Conservation (phyloP, 2,888 invertebrate genomes). For the Lysandra coridon region DNA sequence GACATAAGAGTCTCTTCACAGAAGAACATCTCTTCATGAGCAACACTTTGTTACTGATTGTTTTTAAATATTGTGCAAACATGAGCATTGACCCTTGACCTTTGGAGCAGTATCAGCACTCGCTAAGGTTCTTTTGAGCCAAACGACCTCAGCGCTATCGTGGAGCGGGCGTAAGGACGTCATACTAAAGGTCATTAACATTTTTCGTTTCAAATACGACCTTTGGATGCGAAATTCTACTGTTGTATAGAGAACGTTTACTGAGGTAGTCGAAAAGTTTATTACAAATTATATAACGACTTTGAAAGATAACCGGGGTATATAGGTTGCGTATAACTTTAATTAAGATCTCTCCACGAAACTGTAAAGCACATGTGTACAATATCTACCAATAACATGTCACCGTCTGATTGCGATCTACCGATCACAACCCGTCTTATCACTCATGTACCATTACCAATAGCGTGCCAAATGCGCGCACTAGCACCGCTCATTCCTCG, state of each 20-base stretch:
- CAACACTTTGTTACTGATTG: not conserved
- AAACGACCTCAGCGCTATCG: slow-evolving; percentile 13
- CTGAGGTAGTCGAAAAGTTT: not conserved
- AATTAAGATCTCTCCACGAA: not conserved
- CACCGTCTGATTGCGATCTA: not conserved
- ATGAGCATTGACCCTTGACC: slow-evolving; percentile 10
- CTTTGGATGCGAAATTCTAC: slow-evolving; percentile 5
- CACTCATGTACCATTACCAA: not conserved
- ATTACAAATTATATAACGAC: not conserved
- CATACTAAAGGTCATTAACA: slow-evolving; percentile 13
- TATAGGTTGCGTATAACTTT: not conserved
- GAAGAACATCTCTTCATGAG: not conserved
- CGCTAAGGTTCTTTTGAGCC: slow-evolving; percentile 2
- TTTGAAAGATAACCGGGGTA: not conserved
- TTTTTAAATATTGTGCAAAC: not conserved
- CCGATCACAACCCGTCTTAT: not conserved
- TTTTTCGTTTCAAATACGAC: slow-evolving; percentile 15
- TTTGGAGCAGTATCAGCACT: not conserved
- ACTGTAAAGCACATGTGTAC: not conserved
- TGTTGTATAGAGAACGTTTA: slow-evolving; percentile 30
- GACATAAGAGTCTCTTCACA: not conserved
- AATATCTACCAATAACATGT: not conserved
- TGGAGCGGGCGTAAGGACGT: slow-evolving; percentile 6
- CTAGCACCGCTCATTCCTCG: too few species aligned
- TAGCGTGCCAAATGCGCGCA: not conserved